phyloP scores from a whole-genome alignment of 2,888 invertebrate genomes.

The Dinocampus coccinellae region DNA sequence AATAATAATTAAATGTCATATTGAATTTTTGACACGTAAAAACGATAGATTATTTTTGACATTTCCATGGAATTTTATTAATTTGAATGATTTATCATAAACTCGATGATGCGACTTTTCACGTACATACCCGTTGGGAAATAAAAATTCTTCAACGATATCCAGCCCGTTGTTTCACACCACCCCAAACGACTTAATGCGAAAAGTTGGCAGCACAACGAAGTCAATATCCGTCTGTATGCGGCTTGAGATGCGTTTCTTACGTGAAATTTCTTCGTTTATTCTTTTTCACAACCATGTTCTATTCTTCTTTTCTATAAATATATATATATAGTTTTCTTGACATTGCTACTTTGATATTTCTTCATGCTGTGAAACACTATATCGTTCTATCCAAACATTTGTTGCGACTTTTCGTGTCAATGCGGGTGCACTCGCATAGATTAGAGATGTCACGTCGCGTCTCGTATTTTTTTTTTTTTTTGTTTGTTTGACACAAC shows the following conservation, averaged over 20 bases:
- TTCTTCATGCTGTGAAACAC: not conserved
- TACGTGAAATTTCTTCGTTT: slow-evolving; percentile 40
- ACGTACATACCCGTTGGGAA: slow-evolving; percentile 29
- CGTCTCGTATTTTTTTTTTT: not conserved
- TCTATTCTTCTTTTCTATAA: not conserved
- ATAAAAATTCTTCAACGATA: slow-evolving; percentile 50
- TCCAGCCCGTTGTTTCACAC: slow-evolving; percentile 42
- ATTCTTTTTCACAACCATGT: slow-evolving; percentile 1
- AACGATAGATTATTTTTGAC: not conserved
- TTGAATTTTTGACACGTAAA: not conserved
- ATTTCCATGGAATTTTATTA: slow-evolving; percentile 7
- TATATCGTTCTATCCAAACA: not conserved
- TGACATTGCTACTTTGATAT: not conserved
- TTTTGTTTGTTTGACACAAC: not conserved
- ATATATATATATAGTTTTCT: slow-evolving; percentile 12
- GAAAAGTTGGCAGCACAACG: slow-evolving; percentile 45
- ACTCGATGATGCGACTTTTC: slow-evolving; percentile 19
- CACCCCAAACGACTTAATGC: slow-evolving; percentile 49
- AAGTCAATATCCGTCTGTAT: slow-evolving; percentile 44
- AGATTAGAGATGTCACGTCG: slow-evolving; percentile 1
- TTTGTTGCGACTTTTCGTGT: slow-evolving; percentile 1
- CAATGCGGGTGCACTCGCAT: not conserved
- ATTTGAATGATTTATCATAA: slow-evolving; percentile 10
- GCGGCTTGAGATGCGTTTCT: slow-evolving; percentile 34
- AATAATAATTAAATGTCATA: no score